Base-by-base conservation (phyloP, 2,888 invertebrate species). In the Odontomyia ornata region DNA sequence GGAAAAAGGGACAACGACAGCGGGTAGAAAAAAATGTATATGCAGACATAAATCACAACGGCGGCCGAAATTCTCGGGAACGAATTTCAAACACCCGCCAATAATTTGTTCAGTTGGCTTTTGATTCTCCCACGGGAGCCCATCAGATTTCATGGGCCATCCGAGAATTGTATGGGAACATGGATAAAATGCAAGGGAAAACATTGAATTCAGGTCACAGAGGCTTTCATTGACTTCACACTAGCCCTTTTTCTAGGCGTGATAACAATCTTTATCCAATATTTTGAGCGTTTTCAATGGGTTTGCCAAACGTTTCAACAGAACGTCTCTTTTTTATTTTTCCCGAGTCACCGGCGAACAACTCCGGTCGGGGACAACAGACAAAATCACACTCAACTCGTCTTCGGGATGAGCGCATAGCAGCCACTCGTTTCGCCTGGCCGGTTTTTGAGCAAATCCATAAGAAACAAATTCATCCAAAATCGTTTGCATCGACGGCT, bases 111-210 rank as follows among this genome's bases (percentile, higher is more conserved):
- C 69, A 43, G 25, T 30, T 46, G 46, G 46, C 47, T 23, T 69
- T 69, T 47, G 69, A n/a, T 11, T 25, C n/a, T 69, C 69, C 69
- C 69, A 47, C 69, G 69, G 69, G 69, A 69, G 46, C 69, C 69
- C 69, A 69, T 69, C 47, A 15, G 69, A 69, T 47, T 69, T 69
- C 47, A 69, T 69, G 69, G 69, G 46, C 69, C n/a, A 69, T 47
- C 47, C 47, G 25, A 69, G 47, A 46, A 46, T 25, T 69, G 23
- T 15, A 25, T 18, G 21, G 47, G 25, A 25, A 69, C 47, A 21
- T 47, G 36, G 36, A 1, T 18, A 15, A n/a, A 15, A 25, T n/a
- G n/a, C n/a, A 21, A 18, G n/a, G 36, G 36, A 28, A 18, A 36
- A 30, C 27, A 15, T 27, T 18, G 15, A 4, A 18, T 52, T 13